A percentile compares a stretch with the other conserved stretches of the same genome.
phyloP scores from a whole-genome alignment of 2,797 vertebrate genomes.

The Diplodus sargus region DNA sequence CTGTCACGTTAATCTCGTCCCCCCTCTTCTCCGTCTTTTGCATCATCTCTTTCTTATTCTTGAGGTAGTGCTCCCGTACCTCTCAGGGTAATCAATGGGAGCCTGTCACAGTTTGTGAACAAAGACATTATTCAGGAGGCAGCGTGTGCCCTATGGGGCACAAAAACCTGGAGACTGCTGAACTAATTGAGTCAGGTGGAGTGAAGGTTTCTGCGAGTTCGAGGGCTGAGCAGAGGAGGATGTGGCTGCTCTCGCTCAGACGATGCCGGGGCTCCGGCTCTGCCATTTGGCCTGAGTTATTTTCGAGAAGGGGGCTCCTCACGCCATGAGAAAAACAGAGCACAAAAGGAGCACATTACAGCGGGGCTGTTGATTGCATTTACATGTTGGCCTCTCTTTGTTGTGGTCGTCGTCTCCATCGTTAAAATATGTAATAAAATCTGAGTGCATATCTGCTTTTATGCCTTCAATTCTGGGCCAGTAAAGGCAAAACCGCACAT shows the following conservation, averaged over 20 bases:
- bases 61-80: conserved; percentile 9
- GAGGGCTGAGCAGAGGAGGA: conserved; percentile 72
- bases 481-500: conserved; percentile 74
- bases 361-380: conserved; percentile 71
- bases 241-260: conserved; percentile 54
- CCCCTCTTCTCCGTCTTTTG: conserved; percentile 1
- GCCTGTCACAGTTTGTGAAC: conserved; percentile 58
- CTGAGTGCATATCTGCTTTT: conserved; percentile 63
- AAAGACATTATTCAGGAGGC: conserved; percentile 71
- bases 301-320: conserved; percentile 51
- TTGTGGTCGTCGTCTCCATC: conserved; percentile 76
- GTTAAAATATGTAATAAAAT: conserved; percentile 78
- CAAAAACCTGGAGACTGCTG: conserved; percentile 32
- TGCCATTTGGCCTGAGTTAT: conserved; percentile 76
- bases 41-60: conserved; percentile 45
- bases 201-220: conserved; percentile 70
- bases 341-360: conserved; percentile 74
- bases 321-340: conserved; percentile 67
- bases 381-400: conserved; percentile 73
- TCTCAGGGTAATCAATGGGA: conserved; percentile 61
- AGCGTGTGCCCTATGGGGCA: conserved; percentile 33
- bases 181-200: conserved; percentile 60
- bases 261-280: conserved; percentile 33
- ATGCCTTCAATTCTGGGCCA: conserved; percentile 62
- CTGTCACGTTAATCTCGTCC: conserved; percentile 10